phyloP scores from a whole-genome alignment of 2,797 vertebrate species.

The Sylvia borin region DNA sequence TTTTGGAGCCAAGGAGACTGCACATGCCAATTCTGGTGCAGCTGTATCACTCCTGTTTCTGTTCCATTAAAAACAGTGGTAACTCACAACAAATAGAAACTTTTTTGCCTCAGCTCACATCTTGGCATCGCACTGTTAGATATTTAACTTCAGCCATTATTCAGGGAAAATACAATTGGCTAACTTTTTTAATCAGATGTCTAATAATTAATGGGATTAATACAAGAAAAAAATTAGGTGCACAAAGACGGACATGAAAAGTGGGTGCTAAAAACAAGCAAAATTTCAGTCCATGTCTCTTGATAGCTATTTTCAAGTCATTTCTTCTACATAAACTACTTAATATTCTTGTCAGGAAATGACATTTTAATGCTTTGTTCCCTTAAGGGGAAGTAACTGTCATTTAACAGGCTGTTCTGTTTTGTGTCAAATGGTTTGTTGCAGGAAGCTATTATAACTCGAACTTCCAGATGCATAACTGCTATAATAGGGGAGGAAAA shows the following conservation, averaged over 20 bases:
- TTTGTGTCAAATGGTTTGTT: constrained; percentile 74
- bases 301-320: constrained; percentile 76
- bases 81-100: constrained; percentile 75
- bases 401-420: constrained; percentile 74
- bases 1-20: constrained; percentile 81
- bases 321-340: constrained; percentile 76
- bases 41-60: constrained; percentile 78
- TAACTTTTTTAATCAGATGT: constrained; percentile 61
- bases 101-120: constrained; percentile 80
- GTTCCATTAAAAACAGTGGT: constrained; percentile 74
- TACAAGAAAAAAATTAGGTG: constrained; percentile 74
- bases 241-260: constrained; percentile 77
- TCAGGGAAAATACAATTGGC: constrained; percentile 80
- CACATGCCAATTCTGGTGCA: constrained; percentile 78
- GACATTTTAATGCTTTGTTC: constrained; percentile 72
- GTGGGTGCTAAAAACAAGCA: constrained; percentile 80
- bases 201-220: constrained; percentile 66
- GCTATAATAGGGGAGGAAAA: constrained; percentile 68
- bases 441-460: constrained; percentile 82
- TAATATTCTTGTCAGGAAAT: constrained; percentile 75
- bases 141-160: constrained; percentile 83
- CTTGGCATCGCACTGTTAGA: constrained; percentile 87
- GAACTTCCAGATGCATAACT: constrained; percentile 78
- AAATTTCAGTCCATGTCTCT: constrained; percentile 75
- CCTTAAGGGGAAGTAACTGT: constrained; percentile 72